A percentile compares a stretch with the other conserved stretches of the same genome.
Conservation (phyloP, 1,140 invertebrate genomes). For the Colletes latitarsis region DNA sequence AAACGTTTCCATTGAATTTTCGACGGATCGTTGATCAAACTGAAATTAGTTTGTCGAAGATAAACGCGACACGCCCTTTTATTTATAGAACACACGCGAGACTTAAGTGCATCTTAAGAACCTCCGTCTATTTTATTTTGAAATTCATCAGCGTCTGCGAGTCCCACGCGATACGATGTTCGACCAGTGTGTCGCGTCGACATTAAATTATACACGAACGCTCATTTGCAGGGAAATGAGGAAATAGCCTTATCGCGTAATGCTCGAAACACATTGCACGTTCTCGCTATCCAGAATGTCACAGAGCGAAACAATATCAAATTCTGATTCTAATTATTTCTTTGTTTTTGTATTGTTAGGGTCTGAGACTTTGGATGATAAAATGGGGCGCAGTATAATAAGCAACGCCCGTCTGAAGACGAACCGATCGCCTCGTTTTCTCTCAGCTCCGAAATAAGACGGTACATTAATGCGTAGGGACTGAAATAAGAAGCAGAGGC, state of each 20-base stretch:
- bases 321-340: too few relatives aligned
- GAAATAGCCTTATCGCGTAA: not conserved
- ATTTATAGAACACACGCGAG: not conserved
- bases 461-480: not conserved
- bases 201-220: not conserved
- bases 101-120: not conserved
- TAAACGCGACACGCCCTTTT: not conserved
- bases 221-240: not conserved
- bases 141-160: constrained; percentile 6
- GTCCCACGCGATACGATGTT: not conserved
- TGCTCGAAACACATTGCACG: too few relatives aligned
- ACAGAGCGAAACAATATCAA: too few relatives aligned
- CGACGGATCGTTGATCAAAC: not conserved
- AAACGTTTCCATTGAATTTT: too few relatives aligned
- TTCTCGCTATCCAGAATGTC: too few relatives aligned
- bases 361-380: too few relatives aligned
- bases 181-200: not conserved
- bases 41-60: not conserved
- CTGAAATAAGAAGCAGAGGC: constrained; percentile 21
- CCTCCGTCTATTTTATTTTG: not conserved
- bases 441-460: constrained; percentile 17
- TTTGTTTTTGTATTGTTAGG: too few relatives aligned
- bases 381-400: too few relatives aligned
- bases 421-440: not conserved
- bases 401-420: too few relatives aligned